phyloP scores from a whole-genome alignment of 2,113 vertebrate genomes.

The Xiphophorus maculatus region DNA sequence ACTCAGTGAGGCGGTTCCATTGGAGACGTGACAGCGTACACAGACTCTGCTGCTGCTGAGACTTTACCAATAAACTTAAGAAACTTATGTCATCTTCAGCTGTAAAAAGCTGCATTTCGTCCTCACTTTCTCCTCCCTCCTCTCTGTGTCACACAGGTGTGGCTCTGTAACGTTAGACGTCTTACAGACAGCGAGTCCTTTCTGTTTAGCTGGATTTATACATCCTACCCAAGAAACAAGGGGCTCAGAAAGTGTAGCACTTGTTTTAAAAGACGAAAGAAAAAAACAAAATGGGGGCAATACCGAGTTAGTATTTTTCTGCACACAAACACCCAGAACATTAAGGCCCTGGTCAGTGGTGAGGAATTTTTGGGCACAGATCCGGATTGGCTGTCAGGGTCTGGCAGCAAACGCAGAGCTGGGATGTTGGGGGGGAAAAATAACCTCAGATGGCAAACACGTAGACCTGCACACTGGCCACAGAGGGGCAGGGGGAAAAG shows the following conservation, averaged over 20 bases:
- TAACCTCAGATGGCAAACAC: slow-evolving; percentile 52
- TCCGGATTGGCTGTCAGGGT: slow-evolving; percentile 52
- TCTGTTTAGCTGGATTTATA: slow-evolving; percentile 29
- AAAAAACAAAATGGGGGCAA: neutral
- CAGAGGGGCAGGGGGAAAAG: neutral
- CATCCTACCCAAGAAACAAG: slow-evolving; percentile 5
- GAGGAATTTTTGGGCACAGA: slow-evolving; percentile 62
- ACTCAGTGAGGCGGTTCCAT: slow-evolving; percentile 9
- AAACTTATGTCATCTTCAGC: neutral
- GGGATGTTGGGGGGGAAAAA: slow-evolving; percentile 55
- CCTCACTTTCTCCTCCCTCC: neutral
- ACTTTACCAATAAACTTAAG: neutral
- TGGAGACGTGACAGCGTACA: slow-evolving; percentile 57
- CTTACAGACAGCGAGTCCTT: slow-evolving; percentile 50
- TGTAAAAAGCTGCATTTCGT: rapidly evolving
- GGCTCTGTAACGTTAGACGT: slow-evolving; percentile 42
- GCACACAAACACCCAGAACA: slow-evolving; percentile 19
- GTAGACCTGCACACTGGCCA: slow-evolving; percentile 9
- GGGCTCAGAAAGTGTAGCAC: neutral
- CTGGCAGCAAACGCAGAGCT: slow-evolving; percentile 51
- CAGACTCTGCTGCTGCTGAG: slow-evolving; percentile 15
- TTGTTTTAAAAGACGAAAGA: neutral
- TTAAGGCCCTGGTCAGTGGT: slow-evolving; percentile 50
- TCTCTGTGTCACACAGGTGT: slow-evolving; percentile 47
- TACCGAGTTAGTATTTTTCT: neutral